These are phyloP conservation scores for Xestia sexstrigata DNA, from an alignment of 2,888 invertebrate genomes.

Conservation along the genomic window DNA sequence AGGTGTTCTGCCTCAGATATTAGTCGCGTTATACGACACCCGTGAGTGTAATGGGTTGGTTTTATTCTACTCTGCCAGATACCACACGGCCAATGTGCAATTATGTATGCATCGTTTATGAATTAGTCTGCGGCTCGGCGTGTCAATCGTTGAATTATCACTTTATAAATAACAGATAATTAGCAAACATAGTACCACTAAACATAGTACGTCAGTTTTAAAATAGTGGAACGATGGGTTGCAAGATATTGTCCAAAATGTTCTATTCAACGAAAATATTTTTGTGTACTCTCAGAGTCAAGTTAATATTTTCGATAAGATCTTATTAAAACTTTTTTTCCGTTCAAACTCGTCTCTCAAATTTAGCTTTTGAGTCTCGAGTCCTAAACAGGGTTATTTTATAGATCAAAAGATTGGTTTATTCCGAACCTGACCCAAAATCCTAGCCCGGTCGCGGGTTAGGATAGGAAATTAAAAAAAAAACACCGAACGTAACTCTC, in stretches of 20 bases:
- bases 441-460: too few species aligned
- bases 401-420: not conserved
- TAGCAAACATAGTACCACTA: too few species aligned
- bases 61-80: too few species aligned
- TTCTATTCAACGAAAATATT: not conserved
- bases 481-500: too few species aligned
- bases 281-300: not conserved
- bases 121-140: not conserved
- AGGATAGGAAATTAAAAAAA: too few species aligned
- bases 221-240: conserved; percentile 8
- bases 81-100: too few species aligned
- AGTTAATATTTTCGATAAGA: not conserved
- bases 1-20: too few species aligned
- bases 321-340: not conserved
- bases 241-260: not conserved
- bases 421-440: too few species aligned
- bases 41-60: too few species aligned
- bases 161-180: conserved; percentile 35
- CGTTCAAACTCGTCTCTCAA: not conserved
- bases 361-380: not conserved
- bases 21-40: too few species aligned
- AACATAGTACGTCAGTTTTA: too few species aligned
- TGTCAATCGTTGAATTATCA: conserved; percentile 14
- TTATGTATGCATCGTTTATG: not conserved
- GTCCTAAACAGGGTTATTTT: not conserved